These are phyloP conservation scores for Sminthurinus aureus DNA, from an alignment of 2,888 invertebrate species.

Conservation along the genomic window DNA sequence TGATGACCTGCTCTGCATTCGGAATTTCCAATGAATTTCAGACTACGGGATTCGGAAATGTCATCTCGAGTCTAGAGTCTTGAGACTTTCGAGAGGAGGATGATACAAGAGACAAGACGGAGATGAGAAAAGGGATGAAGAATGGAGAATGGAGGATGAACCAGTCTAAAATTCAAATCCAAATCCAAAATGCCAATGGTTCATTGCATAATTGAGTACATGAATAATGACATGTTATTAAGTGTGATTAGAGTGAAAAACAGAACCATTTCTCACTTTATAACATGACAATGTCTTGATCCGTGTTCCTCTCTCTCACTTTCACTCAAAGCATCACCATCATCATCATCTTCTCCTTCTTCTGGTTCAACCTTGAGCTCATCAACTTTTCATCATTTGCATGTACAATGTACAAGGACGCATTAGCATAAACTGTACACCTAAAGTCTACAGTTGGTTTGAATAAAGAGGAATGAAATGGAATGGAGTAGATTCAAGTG, in stretches of 20 bases:
- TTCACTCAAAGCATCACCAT: background rate
- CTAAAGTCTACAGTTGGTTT: background rate
- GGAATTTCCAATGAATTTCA: background rate
- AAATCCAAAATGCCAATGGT: background rate
- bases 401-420: background rate
- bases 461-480: background rate
- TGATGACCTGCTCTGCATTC: conserved; percentile 35
- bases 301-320: conserved; percentile 6
- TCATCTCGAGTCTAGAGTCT: background rate
- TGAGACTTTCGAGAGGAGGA: background rate
- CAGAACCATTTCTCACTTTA: conserved; percentile 29
- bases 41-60: background rate
- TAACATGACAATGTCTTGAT: conserved; percentile 22
- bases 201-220: conserved; percentile 15
- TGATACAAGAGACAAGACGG: background rate
- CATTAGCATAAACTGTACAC: conserved; percentile 9
- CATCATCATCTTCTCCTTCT: background rate
- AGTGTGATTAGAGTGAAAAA: conserved; percentile 14
- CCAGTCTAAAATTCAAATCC: background rate
- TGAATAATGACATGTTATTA: conserved; percentile 14
- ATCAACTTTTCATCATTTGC: conserved; percentile 24
- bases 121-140: background rate
- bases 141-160: background rate
- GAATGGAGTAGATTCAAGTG: background rate
- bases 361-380: conserved; percentile 13